Evolutionary conservation across 2,113 vertebrate species (phyloP).

Genomic region (Hystrix cristata): DNA sequence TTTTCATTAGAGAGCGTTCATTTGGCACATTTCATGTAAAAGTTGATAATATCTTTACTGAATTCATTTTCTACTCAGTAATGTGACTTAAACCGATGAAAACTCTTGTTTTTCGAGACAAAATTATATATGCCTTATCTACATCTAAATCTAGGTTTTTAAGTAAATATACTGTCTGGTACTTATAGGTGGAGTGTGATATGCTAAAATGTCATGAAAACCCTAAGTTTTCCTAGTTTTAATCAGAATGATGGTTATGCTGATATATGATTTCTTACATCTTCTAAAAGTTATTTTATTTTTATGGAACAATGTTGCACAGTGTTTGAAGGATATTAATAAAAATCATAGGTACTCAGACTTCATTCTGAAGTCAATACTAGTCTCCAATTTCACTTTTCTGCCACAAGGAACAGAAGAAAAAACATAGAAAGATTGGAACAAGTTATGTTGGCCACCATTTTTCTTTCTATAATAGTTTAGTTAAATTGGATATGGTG

Average conservation of each 20-base stretch:
- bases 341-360: constrained; percentile 23
- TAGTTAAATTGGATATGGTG: background rate
- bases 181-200: background rate
- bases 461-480: constrained; percentile 45
- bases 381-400: constrained; percentile 24
- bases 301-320: background rate
- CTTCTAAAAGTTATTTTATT: constrained; percentile 18
- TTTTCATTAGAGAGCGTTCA: constrained; percentile 58
- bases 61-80: constrained; percentile 58
- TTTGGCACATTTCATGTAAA: constrained; percentile 65
- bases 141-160: constrained; percentile 29
- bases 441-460: background rate
- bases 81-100: constrained; percentile 52
- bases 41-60: constrained; percentile 59
- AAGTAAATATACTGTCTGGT: background rate
- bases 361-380: background rate
- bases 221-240: constrained; percentile 1
- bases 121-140: constrained; percentile 14
- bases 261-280: background rate
- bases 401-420: background rate
- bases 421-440: background rate
- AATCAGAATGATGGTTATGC: background rate
- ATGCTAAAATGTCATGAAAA: constrained; percentile 46
- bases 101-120: constrained; percentile 23
- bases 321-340: constrained; percentile 19